A percentile compares a stretch with the other conserved stretches of the same genome.
Conservation (phyloP, 2,888 invertebrate genomes). For the Caradrina kadenii region DNA sequence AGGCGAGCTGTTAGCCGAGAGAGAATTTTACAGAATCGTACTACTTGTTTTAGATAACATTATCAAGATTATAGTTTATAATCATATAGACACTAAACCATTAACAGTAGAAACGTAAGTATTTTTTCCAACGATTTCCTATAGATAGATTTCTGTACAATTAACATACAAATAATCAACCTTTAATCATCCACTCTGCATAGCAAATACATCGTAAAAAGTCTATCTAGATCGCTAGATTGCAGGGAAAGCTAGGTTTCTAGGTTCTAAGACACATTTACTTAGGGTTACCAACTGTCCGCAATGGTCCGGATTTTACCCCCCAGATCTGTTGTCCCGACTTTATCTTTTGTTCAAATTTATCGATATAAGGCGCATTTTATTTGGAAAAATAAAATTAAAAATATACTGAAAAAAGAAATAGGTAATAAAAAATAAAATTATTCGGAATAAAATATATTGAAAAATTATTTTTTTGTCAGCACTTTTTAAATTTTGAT, state of each 20-base stretch:
- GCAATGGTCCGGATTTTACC: too few species aligned
- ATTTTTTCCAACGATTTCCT: neutral
- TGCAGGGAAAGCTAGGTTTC: constrained; percentile 45
- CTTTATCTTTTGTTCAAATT: too few species aligned
- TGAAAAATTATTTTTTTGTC: neutral
- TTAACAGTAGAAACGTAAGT: neutral
- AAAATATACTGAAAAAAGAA: neutral
- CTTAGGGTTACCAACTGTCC: neutral
- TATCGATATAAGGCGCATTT: too few species aligned
- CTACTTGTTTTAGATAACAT: too few species aligned
- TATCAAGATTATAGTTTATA: too few species aligned
- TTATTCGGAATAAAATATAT: neutral
- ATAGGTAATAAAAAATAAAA: neutral
- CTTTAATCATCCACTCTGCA: constrained; percentile 20
- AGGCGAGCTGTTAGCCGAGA: too few species aligned
- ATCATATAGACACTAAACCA: too few species aligned
- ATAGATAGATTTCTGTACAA: neutral
- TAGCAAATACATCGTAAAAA: constrained; percentile 46
- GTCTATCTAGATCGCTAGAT: constrained; percentile 25
- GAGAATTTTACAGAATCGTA: too few species aligned
- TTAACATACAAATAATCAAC: constrained; percentile 13
- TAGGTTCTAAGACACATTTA: constrained; percentile 37
- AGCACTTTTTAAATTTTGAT: neutral
- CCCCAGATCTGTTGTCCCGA: too few species aligned
- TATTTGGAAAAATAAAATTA: too few species aligned